A percentile compares a stretch with the other conserved stretches of the same genome.
Conservation (phyloP, 2,797 vertebrate genomes). For the Xerus rutilus region DNA sequence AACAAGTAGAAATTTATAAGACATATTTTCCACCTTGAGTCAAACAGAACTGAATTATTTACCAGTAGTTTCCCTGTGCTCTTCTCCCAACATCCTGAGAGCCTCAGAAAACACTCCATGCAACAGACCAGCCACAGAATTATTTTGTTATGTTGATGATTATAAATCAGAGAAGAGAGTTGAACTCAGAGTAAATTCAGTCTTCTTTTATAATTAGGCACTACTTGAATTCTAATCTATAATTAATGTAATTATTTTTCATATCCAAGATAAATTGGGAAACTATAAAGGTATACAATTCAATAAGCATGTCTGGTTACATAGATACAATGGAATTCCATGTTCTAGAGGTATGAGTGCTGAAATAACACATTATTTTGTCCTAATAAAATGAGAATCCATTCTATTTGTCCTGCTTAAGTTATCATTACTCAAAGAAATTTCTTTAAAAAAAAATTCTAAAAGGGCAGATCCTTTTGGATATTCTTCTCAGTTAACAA, state of each 20-base stretch:
- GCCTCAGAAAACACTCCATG: not conserved
- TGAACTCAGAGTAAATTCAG: conserved; percentile 61
- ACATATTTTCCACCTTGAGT: conserved; percentile 12
- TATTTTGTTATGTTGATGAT: conserved; percentile 62
- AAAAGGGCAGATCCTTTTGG: not conserved
- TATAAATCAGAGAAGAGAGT: conserved; percentile 45
- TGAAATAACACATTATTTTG: conserved; percentile 43
- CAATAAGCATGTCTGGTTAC: not conserved
- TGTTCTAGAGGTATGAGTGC: not conserved
- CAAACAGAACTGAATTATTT: not conserved
- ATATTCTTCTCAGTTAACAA: conserved; percentile 43
- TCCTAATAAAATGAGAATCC: conserved; percentile 54
- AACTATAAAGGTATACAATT: conserved; percentile 49
- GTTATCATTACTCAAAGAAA: conserved; percentile 36
- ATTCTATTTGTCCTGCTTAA: conserved; percentile 34
- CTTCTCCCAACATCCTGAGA: not conserved
- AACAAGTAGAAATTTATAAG: not conserved
- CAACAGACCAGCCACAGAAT: not conserved
- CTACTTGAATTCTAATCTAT: not conserved
- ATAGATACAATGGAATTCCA: conserved; percentile 59
- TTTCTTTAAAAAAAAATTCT: not conserved
- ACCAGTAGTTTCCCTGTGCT: not conserved
- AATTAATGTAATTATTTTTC: conserved; percentile 57
- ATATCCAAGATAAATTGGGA: conserved; percentile 47
- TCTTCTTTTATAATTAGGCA: conserved; percentile 55